Conservation (phyloP, 1,140 invertebrate species). For the Mycetomoellerius zeteki region DNA sequence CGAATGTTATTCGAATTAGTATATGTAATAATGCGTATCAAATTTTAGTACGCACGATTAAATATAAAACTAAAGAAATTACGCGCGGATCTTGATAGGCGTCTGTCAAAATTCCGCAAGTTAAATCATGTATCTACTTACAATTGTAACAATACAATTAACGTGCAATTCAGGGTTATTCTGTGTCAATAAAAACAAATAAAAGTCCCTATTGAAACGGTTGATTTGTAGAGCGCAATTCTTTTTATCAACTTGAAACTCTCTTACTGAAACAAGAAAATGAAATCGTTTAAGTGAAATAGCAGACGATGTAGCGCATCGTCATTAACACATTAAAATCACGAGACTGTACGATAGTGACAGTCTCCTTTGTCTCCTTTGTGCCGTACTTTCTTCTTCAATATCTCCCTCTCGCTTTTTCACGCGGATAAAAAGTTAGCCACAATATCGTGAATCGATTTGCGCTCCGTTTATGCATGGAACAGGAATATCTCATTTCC, state of each 20-base stretch:
- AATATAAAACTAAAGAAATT: neutral
- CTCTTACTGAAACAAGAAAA: conserved; percentile 19
- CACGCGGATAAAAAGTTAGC: conserved; percentile 50
- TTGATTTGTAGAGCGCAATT: neutral
- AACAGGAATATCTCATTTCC: conserved; percentile 69
- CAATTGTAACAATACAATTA: neutral
- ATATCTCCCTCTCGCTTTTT: conserved; percentile 57
- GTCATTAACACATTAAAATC: conserved; percentile 2
- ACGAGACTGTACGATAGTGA: conserved; percentile 8
- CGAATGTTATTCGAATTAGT: neutral
- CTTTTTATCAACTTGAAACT: neutral
- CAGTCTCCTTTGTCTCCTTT: too few relatives aligned
- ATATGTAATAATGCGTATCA: neutral
- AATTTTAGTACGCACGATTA: neutral
- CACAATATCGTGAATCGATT: conserved; percentile 15
- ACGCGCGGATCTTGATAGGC: neutral
- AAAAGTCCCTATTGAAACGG: neutral
- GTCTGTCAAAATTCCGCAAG: neutral
- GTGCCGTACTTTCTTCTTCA: conserved; percentile 58
- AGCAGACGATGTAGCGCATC: neutral
- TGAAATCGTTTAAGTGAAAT: conserved; percentile 30
- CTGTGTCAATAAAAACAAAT: neutral
- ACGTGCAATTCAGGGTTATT: neutral
- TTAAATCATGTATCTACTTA: neutral
- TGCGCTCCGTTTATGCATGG: conserved; percentile 1